Evolutionary conservation across 1,140 invertebrate species (phyloP).

Genomic region (Adelges cooleyi): DNA sequence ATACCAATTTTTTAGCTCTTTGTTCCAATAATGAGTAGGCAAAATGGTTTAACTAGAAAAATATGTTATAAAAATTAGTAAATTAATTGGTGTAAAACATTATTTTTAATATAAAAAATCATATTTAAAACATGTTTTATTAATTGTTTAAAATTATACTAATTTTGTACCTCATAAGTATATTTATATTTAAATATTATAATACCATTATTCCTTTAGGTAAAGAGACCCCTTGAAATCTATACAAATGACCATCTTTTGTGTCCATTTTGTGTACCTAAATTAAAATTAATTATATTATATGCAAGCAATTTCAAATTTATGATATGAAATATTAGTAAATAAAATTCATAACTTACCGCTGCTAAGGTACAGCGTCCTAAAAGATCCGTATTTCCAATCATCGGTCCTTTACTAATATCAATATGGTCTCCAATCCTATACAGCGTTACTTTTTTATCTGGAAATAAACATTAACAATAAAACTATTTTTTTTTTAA

Average conservation of each 20-base stretch:
- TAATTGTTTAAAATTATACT: too few species aligned
- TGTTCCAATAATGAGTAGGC: slow-evolving; percentile 63
- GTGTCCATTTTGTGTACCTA: slow-evolving; percentile 53
- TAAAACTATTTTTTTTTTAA: slow-evolving; percentile 1
- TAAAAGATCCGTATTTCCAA: slow-evolving; percentile 60
- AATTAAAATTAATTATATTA: slow-evolving; percentile 28
- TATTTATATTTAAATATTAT: too few species aligned
- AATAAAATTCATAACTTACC: slow-evolving; percentile 37
- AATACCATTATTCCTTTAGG: slow-evolving; percentile 51
- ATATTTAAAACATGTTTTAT: too few species aligned
- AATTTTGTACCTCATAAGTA: too few species aligned
- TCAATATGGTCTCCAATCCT: slow-evolving; percentile 75
- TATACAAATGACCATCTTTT: slow-evolving; percentile 51
- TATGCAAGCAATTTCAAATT: neutral
- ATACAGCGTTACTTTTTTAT: slow-evolving; percentile 57
- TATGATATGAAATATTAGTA: neutral
- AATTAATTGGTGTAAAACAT: too few species aligned
- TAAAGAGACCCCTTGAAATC: slow-evolving; percentile 81
- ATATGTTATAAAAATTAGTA: slow-evolving; percentile 29
- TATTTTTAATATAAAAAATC: too few species aligned
- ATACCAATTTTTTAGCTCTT: slow-evolving; percentile 59
- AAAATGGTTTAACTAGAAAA: slow-evolving; percentile 61
- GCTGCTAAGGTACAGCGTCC: slow-evolving; percentile 61
- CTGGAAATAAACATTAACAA: slow-evolving; percentile 28
- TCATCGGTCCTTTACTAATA: slow-evolving; percentile 81